These are phyloP conservation scores for Sebastes matsubarae DNA, from an alignment of 2,797 vertebrate genomes.

Conservation along the genomic window DNA sequence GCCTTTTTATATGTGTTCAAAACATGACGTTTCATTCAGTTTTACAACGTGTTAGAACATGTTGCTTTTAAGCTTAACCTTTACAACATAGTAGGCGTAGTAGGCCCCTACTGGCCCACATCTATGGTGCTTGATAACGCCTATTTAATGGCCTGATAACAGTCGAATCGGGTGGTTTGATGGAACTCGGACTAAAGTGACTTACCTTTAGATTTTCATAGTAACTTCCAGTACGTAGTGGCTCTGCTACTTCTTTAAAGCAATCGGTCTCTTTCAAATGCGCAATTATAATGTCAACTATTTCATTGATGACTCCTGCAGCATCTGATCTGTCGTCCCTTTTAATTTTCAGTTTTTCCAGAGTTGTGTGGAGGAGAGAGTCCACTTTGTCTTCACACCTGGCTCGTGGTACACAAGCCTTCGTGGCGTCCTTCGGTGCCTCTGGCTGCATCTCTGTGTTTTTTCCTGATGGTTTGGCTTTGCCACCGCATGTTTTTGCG, in stretches of 20 bases:
- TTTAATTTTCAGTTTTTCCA: slow-evolving; percentile 66
- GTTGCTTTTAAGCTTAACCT: no score
- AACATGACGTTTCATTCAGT: no score
- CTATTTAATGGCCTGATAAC: no score
- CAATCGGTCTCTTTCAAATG: slow-evolving; percentile 39
- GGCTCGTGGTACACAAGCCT: background rate
- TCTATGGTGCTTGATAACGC: no score
- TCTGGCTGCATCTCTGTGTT: no score
- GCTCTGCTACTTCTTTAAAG: slow-evolving; percentile 40
- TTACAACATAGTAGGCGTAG: no score
- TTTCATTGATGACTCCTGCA: slow-evolving; percentile 52
- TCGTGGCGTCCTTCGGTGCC: background rate
- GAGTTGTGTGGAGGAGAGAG: slow-evolving; percentile 38
- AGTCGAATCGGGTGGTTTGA: no score
- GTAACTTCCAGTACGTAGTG: slow-evolving; percentile 75
- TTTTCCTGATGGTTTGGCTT: background rate
- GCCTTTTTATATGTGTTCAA: no score
- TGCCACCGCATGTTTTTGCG: background rate
- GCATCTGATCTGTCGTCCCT: background rate
- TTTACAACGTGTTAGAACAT: no score
- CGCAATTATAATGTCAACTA: slow-evolving; percentile 1
- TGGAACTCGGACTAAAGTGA: background rate
- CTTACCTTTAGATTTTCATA: slow-evolving; percentile 81
- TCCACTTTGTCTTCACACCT: background rate
- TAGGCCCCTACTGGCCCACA: no score